Conservation (phyloP, 2,113 vertebrate species). For the Pygoscelis adeliae region DNA sequence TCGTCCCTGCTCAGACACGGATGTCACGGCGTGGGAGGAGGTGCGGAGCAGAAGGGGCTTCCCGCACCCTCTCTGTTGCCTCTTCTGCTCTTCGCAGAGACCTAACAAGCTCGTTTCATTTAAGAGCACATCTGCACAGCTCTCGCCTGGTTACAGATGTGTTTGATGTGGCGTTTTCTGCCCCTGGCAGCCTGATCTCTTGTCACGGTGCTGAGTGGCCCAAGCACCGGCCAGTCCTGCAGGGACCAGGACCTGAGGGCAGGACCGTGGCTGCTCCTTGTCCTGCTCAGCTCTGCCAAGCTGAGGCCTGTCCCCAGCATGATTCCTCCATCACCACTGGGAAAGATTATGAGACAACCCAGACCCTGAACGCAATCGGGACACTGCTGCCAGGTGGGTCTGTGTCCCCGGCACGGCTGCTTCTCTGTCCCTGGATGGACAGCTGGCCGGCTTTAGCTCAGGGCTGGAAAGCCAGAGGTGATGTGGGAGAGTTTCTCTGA, state of each 20-base stretch:
- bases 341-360: not conserved
- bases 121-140: not conserved
- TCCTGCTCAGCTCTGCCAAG: not conserved
- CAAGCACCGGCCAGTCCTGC: not conserved
- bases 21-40: not conserved
- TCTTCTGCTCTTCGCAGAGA: not conserved
- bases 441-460: not conserved
- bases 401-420: accelerated
- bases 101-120: not conserved
- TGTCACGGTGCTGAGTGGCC: not conserved
- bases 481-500: not conserved
- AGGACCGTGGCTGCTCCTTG: not conserved
- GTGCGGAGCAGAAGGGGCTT: not conserved
- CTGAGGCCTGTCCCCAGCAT: not conserved
- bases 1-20: accelerated
- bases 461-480: not conserved
- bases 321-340: not conserved
- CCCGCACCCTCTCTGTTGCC: not conserved
- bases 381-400: not conserved
- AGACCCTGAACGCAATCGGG: accelerated
- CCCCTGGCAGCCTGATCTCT: not conserved
- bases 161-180: not conserved
- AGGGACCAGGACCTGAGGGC: not conserved
- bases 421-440: not conserved
- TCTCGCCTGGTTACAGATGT: accelerated